Evolutionary conservation across 2,113 vertebrate species (phyloP), one percentile per base, ranked within the genome.

Genomic region (Melanostigma gelatinosum): DNA sequence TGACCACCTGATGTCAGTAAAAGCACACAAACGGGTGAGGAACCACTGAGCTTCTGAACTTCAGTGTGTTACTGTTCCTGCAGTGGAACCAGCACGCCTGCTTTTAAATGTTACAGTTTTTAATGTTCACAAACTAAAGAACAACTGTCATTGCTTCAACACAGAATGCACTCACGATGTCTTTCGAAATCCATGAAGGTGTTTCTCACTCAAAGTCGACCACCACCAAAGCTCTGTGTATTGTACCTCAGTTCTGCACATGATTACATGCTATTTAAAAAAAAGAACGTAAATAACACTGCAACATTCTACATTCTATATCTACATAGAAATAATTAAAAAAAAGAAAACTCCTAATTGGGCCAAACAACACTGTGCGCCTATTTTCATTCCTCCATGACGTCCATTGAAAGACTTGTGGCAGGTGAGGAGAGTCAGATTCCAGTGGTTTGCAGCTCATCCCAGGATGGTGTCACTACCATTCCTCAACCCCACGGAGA

Each of bases 1-100:
- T 52, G 54, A 15, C 68, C 86, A 85, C 36, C 46, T 80, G 86
- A 44, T 69, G 83, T 69, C 83, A 73, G 83, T 79, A 73, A 61
- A 58, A 10, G 54, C 65, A 71, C 27, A 65, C 68, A 76, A 16
- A 48, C 29, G 22, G 16, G 5, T 18, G 3, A 44, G 38, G 27
- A 46, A 42, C 15, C 27, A 8, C 7, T 6, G 11, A 22, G 42
- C 24, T 15, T 46, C 10, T 6, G 12, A n/a, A 16, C 29, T 4
- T 55, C 52, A 27, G 6, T 13, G 38, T 32, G 34, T 16, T 27
- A 2, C n/a, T 71, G 68, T 42, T 72, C 2, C 69, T 72, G 13
- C 7, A 9, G 22, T 42, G 36, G 15, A 12, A 10, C 13, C 1
- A 32, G 3, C 18, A 12, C 24, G 6, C 15, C 64, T 1, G 9